Conservation (phyloP, 2,113 vertebrate genomes). For the Cathartes aura region DNA sequence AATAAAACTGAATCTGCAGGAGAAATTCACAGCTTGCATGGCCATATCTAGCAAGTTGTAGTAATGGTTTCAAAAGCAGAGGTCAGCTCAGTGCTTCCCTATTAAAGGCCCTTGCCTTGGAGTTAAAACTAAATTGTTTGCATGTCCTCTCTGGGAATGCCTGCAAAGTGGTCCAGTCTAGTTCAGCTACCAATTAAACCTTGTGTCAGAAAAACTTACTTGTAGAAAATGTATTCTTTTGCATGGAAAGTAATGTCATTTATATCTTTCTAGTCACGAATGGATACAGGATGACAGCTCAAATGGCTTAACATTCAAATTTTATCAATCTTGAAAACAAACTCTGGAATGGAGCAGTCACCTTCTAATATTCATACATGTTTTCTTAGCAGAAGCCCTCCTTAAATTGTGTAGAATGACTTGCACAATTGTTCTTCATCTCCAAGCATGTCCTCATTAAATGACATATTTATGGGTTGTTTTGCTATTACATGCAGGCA, state of each 20-base stretch:
- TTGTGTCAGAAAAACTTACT: background rate
- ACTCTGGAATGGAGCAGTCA: background rate
- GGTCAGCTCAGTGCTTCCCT: background rate
- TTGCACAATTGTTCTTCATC: background rate
- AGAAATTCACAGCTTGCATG: background rate
- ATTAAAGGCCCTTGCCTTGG: background rate
- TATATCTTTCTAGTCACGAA: background rate
- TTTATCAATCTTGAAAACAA: background rate
- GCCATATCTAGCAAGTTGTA: background rate
- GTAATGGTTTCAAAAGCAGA: background rate
- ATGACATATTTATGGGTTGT: background rate
- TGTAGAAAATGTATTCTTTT: background rate
- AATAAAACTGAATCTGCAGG: background rate
- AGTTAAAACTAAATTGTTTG: background rate
- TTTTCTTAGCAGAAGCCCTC: background rate
- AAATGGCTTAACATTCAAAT: background rate
- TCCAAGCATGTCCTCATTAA: background rate
- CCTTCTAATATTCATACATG: background rate
- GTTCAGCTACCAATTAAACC: background rate
- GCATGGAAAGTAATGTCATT: background rate
- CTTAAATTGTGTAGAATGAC: background rate
- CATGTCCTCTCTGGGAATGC: background rate
- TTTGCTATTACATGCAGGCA: constrained; percentile 76
- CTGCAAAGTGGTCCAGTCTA: background rate
- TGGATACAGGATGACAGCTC: background rate